phyloP scores from a whole-genome alignment of 2,888 invertebrate species.

The Candidula unifasciata region DNA sequence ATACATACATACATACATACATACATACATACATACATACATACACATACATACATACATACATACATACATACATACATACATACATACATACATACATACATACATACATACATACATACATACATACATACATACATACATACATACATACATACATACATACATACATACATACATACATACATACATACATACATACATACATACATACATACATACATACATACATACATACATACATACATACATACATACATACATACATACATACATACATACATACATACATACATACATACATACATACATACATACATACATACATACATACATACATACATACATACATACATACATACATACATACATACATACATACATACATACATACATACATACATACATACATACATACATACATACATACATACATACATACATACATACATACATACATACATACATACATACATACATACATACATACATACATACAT shows the following conservation, averaged over 20 bases:
- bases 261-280: neutral
- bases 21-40: constrained; percentile 19
- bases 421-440: constrained; percentile 15
- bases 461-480: constrained; percentile 13
- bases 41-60: constrained; percentile 16
- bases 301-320: neutral
- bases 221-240: neutral
- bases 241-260: neutral
- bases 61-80: constrained; percentile 14
- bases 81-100: constrained; percentile 14
- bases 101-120: constrained; percentile 4
- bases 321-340: constrained; percentile 5
- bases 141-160: constrained; percentile 3
- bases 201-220: neutral
- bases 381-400: constrained; percentile 15
- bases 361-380: constrained; percentile 4
- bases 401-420: constrained; percentile 15
- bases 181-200: neutral
- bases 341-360: neutral
- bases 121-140: constrained; percentile 4
- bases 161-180: constrained; percentile 9
- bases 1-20: constrained; percentile 11
- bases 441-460: constrained; percentile 15
- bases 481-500: constrained; percentile 21
- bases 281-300: neutral